Conservation (phyloP, 2,113 vertebrate species). For the Meles meles region DNA sequence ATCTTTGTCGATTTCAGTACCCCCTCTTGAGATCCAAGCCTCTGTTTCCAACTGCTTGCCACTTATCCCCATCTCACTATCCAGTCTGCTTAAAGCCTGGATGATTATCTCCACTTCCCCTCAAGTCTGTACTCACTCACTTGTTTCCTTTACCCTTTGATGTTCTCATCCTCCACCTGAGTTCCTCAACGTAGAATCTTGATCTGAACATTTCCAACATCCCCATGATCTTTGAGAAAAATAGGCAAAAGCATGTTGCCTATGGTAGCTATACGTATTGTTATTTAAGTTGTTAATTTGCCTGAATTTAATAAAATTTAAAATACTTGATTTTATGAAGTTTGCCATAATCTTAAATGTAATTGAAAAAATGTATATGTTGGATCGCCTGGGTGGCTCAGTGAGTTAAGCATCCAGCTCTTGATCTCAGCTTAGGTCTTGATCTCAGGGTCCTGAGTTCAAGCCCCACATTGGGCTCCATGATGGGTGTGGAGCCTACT, state of each 20-base stretch:
- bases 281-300: not conserved
- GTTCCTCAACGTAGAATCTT: not conserved
- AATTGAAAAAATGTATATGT: not conserved
- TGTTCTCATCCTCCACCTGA: not conserved
- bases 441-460: not conserved
- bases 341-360: not conserved
- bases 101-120: not conserved
- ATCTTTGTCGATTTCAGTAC: not conserved
- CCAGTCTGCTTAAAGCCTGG: not conserved
- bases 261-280: not conserved
- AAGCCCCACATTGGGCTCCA: not conserved
- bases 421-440: not conserved
- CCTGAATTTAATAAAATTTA: slow-evolving; percentile 12
- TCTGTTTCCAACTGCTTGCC: not conserved
- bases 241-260: not conserved
- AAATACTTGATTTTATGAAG: not conserved
- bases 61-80: not conserved
- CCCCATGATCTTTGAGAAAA: not conserved
- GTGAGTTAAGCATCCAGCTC: not conserved
- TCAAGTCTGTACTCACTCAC: not conserved
- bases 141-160: not conserved
- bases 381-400: not conserved
- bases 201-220: not conserved
- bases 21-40: not conserved
- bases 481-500: not conserved